These are phyloP conservation scores for Drosophila asahinai DNA, from an alignment of 1,140 invertebrate genomes.

Conservation along the genomic window DNA sequence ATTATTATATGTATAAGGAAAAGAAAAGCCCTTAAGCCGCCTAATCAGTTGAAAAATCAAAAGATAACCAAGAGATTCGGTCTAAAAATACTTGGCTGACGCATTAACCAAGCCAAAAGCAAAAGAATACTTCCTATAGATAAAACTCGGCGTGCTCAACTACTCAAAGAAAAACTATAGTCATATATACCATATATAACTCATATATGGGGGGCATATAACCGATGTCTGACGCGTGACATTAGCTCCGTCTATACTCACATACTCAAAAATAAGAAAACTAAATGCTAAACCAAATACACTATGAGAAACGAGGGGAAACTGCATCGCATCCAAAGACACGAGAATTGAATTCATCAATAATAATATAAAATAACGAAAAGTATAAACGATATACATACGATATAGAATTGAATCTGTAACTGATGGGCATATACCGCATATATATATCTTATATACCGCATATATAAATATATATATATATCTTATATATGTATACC, in stretches of 20 bases:
- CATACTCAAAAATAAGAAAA: slow-evolving; percentile 12
- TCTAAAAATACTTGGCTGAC: slow-evolving; percentile 17
- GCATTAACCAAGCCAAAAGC: neutral
- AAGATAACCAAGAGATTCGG: neutral
- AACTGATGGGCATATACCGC: slow-evolving; percentile 62
- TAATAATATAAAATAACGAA: slow-evolving; percentile 28
- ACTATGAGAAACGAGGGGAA: slow-evolving; percentile 33
- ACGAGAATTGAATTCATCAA: slow-evolving; percentile 56
- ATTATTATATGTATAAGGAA: neutral
- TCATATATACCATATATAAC: neutral
- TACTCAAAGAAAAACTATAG: slow-evolving; percentile 1
- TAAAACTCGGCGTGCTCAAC: slow-evolving; percentile 19
- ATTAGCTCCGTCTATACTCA: slow-evolving; percentile 36
- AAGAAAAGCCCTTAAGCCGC: neutral
- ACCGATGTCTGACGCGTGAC: slow-evolving; percentile 48
- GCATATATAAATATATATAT: slow-evolving; percentile 24
- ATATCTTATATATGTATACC: slow-evolving; percentile 56
- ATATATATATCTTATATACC: slow-evolving; percentile 53
- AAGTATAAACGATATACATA: slow-evolving; percentile 51
- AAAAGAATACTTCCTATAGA: slow-evolving; percentile 1
- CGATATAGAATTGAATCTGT: slow-evolving; percentile 72
- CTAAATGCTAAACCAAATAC: slow-evolving; percentile 18
- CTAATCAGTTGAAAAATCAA: neutral
- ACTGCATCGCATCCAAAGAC: slow-evolving; percentile 60
- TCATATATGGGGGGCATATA: slow-evolving; percentile 29